A percentile compares a stretch with the other conserved stretches of the same genome.
Evolutionary conservation across 2,797 vertebrate genomes (phyloP).

Genomic region (Peromyscus melanophrys): DNA sequence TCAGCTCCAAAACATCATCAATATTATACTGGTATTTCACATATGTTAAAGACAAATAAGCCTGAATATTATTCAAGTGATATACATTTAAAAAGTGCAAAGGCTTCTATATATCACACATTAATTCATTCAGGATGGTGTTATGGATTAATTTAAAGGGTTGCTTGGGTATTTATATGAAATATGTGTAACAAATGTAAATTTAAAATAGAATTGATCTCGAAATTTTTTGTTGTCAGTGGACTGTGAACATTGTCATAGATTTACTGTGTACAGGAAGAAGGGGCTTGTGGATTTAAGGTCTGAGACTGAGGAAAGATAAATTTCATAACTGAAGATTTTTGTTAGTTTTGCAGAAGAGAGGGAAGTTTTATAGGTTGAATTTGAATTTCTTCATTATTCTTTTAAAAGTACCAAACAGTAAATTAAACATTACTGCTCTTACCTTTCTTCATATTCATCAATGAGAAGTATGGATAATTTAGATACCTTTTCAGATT

Average conservation of each 20-base stretch:
- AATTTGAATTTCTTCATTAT: slow-evolving; percentile 25
- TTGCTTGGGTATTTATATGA: not conserved
- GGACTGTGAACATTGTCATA: not conserved
- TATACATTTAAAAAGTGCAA: slow-evolving; percentile 40
- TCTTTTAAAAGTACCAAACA: not conserved
- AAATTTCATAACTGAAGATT: slow-evolving; percentile 27
- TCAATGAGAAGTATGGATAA: not conserved
- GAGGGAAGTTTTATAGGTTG: slow-evolving; percentile 2
- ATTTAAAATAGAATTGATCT: not conserved
- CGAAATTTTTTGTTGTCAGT: not conserved
- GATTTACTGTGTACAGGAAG: not conserved
- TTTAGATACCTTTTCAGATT: not conserved
- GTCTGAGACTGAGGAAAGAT: not conserved
- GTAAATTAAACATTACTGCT: not conserved
- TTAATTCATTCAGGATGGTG: not conserved
- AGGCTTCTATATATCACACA: not conserved
- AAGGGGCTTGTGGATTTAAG: not conserved
- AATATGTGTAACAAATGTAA: not conserved
- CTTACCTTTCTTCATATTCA: not conserved
- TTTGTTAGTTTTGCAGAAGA: slow-evolving; percentile 26
- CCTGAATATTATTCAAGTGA: slow-evolving; percentile 2
- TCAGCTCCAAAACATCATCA: slow-evolving; percentile 23
- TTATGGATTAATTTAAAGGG: not conserved
- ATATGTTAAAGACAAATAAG: slow-evolving; percentile 17
- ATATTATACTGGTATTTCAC: not conserved